Evolutionary conservation across 2,888 invertebrate species (phyloP).

Genomic region (Selenia dentaria): DNA sequence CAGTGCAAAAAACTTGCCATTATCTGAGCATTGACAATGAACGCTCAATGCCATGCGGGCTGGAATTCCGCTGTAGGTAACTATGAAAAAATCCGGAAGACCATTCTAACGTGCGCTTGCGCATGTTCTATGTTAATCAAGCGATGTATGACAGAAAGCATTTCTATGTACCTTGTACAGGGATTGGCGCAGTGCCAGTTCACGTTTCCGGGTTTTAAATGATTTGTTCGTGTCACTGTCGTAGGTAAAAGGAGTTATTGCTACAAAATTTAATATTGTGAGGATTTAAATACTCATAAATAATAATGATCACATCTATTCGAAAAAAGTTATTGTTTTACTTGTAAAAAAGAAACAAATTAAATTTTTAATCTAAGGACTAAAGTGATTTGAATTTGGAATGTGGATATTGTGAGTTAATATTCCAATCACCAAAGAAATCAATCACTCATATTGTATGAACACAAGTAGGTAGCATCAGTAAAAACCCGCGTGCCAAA

Average conservation of each 20-base stretch:
- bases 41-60: slow-evolving; percentile 40
- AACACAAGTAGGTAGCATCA: no score
- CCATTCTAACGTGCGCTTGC: slow-evolving; percentile 44
- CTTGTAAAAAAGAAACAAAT: no score
- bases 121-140: slow-evolving; percentile 75
- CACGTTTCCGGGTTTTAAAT: slow-evolving; percentile 29
- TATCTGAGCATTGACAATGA: slow-evolving; percentile 39
- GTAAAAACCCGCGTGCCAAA: no score
- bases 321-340: no score
- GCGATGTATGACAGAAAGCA: slow-evolving; percentile 70
- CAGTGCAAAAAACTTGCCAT: slow-evolving; percentile 21
- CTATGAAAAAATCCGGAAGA: slow-evolving; percentile 45
- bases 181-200: slow-evolving; percentile 43
- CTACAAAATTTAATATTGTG: not conserved
- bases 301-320: no score
- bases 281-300: no score
- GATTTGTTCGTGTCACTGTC: slow-evolving; percentile 11
- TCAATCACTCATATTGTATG: no score
- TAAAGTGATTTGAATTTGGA: no score
- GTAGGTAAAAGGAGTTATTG: not conserved
- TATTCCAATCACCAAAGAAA: no score
- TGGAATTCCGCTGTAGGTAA: slow-evolving; percentile 38
- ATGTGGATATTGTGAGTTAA: no score
- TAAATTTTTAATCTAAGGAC: no score
- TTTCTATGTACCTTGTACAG: slow-evolving; percentile 68